Conservation (phyloP, 2,113 vertebrate genomes). For the Prolemur simus region DNA sequence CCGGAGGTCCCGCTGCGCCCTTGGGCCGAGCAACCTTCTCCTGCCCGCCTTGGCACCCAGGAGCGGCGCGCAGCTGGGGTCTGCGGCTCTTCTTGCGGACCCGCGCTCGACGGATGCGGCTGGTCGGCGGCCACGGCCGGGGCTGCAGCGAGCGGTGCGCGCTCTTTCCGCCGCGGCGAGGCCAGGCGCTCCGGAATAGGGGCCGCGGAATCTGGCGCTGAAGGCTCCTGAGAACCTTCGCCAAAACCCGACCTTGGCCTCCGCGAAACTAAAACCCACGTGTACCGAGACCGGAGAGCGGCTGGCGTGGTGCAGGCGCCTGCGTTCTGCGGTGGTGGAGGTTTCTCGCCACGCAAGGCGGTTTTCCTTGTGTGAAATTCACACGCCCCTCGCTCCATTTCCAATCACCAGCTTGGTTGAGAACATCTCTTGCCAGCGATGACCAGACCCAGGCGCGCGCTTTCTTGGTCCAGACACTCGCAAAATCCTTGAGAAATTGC, state of each 20-base stretch:
- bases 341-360: accelerated
- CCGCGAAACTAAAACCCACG: neutral
- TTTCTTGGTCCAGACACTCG: neutral
- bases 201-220: neutral
- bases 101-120: neutral
- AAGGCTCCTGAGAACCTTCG: neutral
- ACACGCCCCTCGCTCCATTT: accelerated
- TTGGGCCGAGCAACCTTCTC: neutral
- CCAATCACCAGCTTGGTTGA: accelerated
- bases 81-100: accelerated
- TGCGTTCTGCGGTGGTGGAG: accelerated
- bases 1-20: neutral
- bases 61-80: neutral
- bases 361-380: neutral
- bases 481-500: neutral
- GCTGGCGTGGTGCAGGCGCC: too few species aligned
- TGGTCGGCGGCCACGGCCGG: accelerated
- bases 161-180: accelerated
- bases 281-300: accelerated
- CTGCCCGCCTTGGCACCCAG: accelerated
- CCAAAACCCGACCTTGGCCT: neutral
- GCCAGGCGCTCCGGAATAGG: neutral
- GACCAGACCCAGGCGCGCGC: neutral
- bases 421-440: neutral
- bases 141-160: neutral